These are phyloP conservation scores for Pogonognathellus flavescens DNA, from an alignment of 1,140 invertebrate species.

Conservation along the genomic window DNA sequence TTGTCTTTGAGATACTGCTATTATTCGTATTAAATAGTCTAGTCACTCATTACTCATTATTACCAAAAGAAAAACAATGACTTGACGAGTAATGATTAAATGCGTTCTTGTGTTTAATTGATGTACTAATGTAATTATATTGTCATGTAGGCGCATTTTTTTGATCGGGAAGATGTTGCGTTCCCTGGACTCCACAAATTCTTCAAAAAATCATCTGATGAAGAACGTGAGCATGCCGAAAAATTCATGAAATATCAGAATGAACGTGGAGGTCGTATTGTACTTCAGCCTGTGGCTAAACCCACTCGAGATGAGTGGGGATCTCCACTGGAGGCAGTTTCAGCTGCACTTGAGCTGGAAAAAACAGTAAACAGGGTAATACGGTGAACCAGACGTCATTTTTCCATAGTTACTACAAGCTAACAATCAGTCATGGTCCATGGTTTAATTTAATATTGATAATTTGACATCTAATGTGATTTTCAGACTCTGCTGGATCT, in stretches of 20 bases:
- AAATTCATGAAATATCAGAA: conserved; percentile 79
- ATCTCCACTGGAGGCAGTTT: conserved; percentile 74
- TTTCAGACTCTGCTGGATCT: conserved; percentile 72
- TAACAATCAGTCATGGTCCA: too few species aligned
- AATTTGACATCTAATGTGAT: not conserved
- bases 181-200: conserved; percentile 75
- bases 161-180: conserved; percentile 79
- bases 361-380: conserved; percentile 75
- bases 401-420: too few species aligned
- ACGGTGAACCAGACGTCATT: not conserved
- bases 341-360: conserved; percentile 75
- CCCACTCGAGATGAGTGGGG: conserved; percentile 75
- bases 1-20: too few species aligned
- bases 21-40: too few species aligned
- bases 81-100: not conserved
- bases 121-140: not conserved
- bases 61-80: too few species aligned
- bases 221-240: conserved; percentile 78
- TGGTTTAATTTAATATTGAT: too few species aligned
- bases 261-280: conserved; percentile 74
- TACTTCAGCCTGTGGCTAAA: conserved; percentile 72
- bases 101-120: not conserved
- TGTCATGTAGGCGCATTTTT: conserved; percentile 73
- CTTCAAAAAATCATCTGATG: conserved; percentile 75
- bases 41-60: too few species aligned